A percentile compares a stretch with the other conserved stretches of the same genome.
These are phyloP conservation scores for Parotia lawesii DNA, from an alignment of 2,113 vertebrate species.

Conservation along the genomic window DNA sequence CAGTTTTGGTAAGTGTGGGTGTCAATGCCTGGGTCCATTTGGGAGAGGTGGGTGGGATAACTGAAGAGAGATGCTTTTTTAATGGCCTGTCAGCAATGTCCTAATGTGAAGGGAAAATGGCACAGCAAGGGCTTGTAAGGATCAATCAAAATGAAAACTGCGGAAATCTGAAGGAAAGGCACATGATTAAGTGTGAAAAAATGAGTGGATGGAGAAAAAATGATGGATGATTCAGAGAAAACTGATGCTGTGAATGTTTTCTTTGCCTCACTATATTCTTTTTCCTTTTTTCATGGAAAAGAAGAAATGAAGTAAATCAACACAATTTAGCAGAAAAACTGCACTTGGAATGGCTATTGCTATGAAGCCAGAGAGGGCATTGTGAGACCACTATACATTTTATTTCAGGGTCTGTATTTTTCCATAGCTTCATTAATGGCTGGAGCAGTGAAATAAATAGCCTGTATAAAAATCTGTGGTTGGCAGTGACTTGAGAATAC, in stretches of 20 bases:
- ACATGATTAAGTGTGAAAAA: slow-evolving; percentile 41
- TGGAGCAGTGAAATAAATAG: not conserved
- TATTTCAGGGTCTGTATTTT: not conserved
- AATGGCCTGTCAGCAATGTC: not conserved
- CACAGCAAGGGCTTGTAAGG: not conserved
- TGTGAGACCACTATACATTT: not conserved
- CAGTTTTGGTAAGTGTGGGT: not conserved
- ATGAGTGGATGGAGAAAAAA: not conserved
- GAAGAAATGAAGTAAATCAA: not conserved
- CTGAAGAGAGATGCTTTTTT: not conserved
- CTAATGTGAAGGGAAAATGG: not conserved
- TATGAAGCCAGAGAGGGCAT: not conserved
- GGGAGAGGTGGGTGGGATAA: not conserved
- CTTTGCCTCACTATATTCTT: not conserved
- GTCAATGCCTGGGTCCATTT: not conserved
- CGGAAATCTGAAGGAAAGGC: not conserved
- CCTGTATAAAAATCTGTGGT: not conserved
- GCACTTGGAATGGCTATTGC: not conserved
- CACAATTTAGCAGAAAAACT: not conserved
- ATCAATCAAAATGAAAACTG: slow-evolving; percentile 23
- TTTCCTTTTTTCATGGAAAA: not conserved
- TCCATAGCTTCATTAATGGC: not conserved
- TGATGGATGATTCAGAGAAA: slow-evolving; percentile 31
- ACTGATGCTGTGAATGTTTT: slow-evolving; percentile 4
- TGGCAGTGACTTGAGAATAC: not conserved